Evolutionary conservation across 2,113 vertebrate species (phyloP), one percentile per base, ranked within the genome.

Genomic region (Heptranchias perlo): DNA sequence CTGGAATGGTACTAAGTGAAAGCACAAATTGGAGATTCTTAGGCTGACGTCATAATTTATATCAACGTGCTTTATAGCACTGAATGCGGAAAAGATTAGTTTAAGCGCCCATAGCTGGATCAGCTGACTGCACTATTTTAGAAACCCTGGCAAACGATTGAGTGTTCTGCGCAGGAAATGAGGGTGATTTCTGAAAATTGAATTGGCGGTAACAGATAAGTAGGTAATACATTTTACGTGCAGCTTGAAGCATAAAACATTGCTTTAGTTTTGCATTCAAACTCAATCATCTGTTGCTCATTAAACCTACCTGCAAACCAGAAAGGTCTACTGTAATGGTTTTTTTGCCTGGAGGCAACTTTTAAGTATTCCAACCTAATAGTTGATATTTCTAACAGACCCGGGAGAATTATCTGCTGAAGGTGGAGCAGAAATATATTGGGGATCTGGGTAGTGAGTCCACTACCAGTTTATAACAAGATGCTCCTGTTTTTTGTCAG

Each of bases 111-210:
- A 47, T 44, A 69, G 65, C 25, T 49, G 47, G 14, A 67, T 69
- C 25, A 95, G 44, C 65, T 49, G 64, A 69, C 64, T 95, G 47
- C 25, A 52, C 8, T 69, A 49, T 35, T 95, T 95, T 67, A 31
- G 65, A 67, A 95, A 35, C 64, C 31, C 23, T 95, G 64, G 4
- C 14, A 16, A 49, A 69, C 10, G 11, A 67, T 69, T 95, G 64
- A 95, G 23, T 52, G 39, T 21, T n/a, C 28, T 18, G 10, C 35
- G 39, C 65, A 95, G 65, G 23, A 93, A 62, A 44, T 62, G 35
- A 95, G 44, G 65, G 28, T 35, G 23, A 95, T 49, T 49, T 69
- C 47, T 95, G 94, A 95, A 44, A 95, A 95, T 95, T 95, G 52
- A 49, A 69, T 95, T 69, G 47, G 25, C 35, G 44, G 49, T 35